Evolutionary conservation across 2,113 vertebrate genomes (phyloP).

Genomic region (Stictonetta naevosa): DNA sequence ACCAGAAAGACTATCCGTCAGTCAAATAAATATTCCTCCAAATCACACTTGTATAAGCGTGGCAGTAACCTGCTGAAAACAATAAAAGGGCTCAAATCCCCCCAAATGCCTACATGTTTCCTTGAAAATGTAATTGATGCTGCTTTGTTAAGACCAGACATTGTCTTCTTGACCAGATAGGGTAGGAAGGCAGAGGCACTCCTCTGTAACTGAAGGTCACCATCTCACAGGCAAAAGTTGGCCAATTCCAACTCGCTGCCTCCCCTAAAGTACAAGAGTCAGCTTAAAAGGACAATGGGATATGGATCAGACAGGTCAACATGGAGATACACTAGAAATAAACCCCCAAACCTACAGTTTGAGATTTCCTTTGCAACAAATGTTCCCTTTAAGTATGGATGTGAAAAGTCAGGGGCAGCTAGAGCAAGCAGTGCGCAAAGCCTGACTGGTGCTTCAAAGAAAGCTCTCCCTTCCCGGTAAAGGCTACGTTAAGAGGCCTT

Average conservation of each 20-base stretch:
- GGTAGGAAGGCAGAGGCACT: neutral
- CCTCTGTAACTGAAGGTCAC: neutral
- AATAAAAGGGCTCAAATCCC: neutral
- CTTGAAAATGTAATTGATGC: neutral
- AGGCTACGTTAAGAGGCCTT: neutral
- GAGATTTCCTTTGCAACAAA: neutral
- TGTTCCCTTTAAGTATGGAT: neutral
- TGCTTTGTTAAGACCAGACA: neutral
- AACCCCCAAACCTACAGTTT: neutral
- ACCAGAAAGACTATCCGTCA: neutral
- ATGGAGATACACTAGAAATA: neutral
- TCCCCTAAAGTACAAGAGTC: rapidly evolving
- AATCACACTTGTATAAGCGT: neutral
- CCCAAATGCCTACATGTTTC: neutral
- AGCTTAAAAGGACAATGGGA: neutral
- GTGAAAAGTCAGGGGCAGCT: neutral
- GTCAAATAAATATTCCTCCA: neutral
- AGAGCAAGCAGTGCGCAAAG: neutral
- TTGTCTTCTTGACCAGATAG: neutral
- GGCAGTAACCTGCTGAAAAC: neutral
- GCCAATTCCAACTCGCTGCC: neutral
- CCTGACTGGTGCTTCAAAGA: rapidly evolving
- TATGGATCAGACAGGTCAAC: rapidly evolving
- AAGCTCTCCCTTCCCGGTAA: neutral
- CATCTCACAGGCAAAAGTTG: neutral